phyloP scores from a whole-genome alignment of 1,140 invertebrate species.

The Hermetia illucens region DNA sequence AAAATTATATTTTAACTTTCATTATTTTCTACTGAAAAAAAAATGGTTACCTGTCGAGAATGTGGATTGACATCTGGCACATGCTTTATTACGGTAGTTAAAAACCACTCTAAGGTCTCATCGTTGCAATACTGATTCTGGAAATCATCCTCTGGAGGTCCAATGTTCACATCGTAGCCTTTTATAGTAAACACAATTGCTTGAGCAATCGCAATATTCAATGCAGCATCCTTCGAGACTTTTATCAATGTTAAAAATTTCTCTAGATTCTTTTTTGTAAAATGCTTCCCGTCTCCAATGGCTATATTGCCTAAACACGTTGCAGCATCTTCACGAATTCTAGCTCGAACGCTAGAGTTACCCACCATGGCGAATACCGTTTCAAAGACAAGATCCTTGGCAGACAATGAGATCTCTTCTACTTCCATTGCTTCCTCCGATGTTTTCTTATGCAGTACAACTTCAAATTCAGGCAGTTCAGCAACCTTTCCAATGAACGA shows the following conservation, averaged over 20 bases:
- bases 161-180: constrained; percentile 36
- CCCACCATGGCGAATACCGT: constrained; percentile 21
- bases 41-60: constrained; percentile 52
- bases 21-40: constrained; percentile 42
- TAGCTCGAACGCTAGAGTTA: constrained; percentile 19
- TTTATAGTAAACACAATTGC: constrained; percentile 23
- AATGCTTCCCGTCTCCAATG: constrained; percentile 26
- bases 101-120: constrained; percentile 46
- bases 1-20: not conserved
- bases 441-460: constrained; percentile 16
- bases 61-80: constrained; percentile 65
- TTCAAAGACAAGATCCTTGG: constrained; percentile 21
- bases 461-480: constrained; percentile 23
- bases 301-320: constrained; percentile 26
- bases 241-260: constrained; percentile 23
- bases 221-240: constrained; percentile 23
- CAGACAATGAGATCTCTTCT: constrained; percentile 16
- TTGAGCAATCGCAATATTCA: constrained; percentile 29
- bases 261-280: constrained; percentile 22
- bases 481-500: constrained; percentile 27
- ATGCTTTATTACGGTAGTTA: constrained; percentile 53
- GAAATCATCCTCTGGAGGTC: constrained; percentile 45
- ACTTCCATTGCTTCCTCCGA: constrained; percentile 13
- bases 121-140: constrained; percentile 31
- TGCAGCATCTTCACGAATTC: constrained; percentile 24